Evolutionary conservation across 30 jellyfish, hydroid and myxozoan genomes (phyloP), one percentile per base, ranked within the genome.

Genomic region (Morbakka virulenta): DNA sequence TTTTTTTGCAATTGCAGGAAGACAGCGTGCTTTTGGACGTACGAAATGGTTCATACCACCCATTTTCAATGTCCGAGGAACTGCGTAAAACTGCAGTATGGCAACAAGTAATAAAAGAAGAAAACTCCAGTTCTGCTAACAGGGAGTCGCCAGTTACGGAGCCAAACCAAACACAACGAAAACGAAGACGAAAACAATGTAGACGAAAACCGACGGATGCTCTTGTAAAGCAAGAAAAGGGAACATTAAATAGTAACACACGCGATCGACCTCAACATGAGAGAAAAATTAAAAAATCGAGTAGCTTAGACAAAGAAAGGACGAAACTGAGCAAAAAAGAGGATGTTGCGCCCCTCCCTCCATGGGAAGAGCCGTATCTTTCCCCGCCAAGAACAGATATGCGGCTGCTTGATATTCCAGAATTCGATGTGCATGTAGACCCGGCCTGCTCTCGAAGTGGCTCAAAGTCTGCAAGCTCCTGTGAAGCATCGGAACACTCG

Each of bases 311-410:
- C 25, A 32, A 81, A 11, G 85, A 71, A 29, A 61, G 50, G 31
- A 31, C 22, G 32, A 66, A 69, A 4, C 20, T 51, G 62, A 28
- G 32, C 2, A 36, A 30, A 2, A 35, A 51, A 35, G 66, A 65
- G 22, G 92, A 76, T 11, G 80, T 49, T 11, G 48, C 92, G 1
- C 67, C 88, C 22, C 92, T 77, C 9, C 96, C 98, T 0, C 98
- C 98, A 1, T 91, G 98, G 98, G 95, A 83, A 17, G 75, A 65
- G 20, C 98, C 98, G 0, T 83, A 83, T 69, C 96, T 70, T 23
- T 91, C 98, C 13, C 98, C 98, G 11, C 98, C 98, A 30, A 67
- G 96, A 52, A 72, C 94, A 6, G 98, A 91, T 69, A 35, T 65
- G 2, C 84, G 85, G 36, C 77, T 74, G 29, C 69, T 91, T 53